Evolutionary conservation across 2,888 invertebrate species (phyloP), one percentile per base, ranked within the genome.

Genomic region (Chirona hameri): DNA sequence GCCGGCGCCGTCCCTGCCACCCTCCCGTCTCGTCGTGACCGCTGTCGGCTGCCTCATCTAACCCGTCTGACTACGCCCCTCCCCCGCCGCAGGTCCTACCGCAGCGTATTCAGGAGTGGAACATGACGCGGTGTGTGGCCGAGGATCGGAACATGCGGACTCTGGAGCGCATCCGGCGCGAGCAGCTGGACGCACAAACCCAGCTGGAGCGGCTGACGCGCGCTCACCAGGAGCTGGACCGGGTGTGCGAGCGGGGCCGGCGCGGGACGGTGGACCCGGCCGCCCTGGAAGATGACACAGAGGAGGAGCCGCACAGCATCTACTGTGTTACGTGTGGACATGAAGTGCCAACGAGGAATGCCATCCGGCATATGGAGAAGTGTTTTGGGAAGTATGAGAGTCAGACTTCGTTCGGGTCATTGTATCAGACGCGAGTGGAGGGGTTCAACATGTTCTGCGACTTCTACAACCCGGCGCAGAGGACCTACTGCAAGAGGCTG

Each of bases 401-500:
- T 81, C 97, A 98, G 89, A 95, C 98, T 1, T 97, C 97, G 0
- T 98, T 98, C 88, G 98, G 98, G 21, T 97, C 97, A 46, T 92
- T 96, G 79, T 97, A 96, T 87, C 95, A 97, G 88, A 98, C 98
- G 0, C 91, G 95, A 83, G 97, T 98, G 86, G 98, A 98, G 88
- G 95, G 95, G 0, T 96, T 95, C 89, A 96, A 96, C 86, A 96
- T 99, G 94, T 99, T 99, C 89, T 99, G 99, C 88, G 99, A 99
- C 87, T 96, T 94, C 88, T 98, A 93, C 89, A 98, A 98, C 89
- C 92, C 94, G 0, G 90, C 91, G 9, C 96, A 94, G 86, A 92
- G 92, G 82, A 98, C 98, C 0, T 99, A 99, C 87, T 99, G 99
- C 89, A 99, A 99, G 89, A 90, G 99, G 82, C 89, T 99, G 83